A percentile compares a stretch with the other conserved stretches of the same genome.
Evolutionary conservation across 1,140 invertebrate genomes (phyloP).

Genomic region (Meloidogyne hapla): DNA sequence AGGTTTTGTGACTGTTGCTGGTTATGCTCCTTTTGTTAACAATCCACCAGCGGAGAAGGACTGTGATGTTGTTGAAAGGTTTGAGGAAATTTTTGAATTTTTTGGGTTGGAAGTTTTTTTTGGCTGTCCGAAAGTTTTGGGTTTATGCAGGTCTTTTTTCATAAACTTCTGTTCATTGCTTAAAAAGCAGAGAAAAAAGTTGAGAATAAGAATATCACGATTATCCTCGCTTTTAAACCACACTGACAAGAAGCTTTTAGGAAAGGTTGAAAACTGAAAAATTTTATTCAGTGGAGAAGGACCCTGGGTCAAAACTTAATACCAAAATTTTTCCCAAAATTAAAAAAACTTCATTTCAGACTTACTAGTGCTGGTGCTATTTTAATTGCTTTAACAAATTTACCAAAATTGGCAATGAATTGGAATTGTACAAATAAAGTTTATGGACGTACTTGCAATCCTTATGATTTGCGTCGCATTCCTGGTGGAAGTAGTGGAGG

Average conservation of each 20-base stretch:
- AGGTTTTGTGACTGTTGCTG: conserved; percentile 19
- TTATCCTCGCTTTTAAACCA: no score
- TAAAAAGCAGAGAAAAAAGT: no score
- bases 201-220: no score
- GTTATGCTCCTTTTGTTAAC: conserved; percentile 21
- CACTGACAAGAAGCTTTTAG: no score
- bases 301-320: no score
- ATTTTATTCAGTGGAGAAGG: no score
- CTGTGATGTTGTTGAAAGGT: conserved; percentile 34
- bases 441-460: conserved; percentile 81
- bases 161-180: no score
- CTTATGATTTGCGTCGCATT: conserved; percentile 81
- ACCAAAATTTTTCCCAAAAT: no score
- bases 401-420: conserved; percentile 30
- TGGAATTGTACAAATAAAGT: conserved; percentile 65
- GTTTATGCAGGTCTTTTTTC: no score
- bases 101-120: no score
- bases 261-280: no score
- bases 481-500: conserved; percentile 71
- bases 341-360: neutral
- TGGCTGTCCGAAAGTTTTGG: no score
- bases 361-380: conserved; percentile 16
- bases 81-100: neutral
- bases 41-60: conserved; percentile 33
- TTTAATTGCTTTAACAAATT: conserved; percentile 21